These are phyloP conservation scores for Silurus glanis DNA, from an alignment of 2,113 vertebrate genomes.

Conservation along the genomic window DNA sequence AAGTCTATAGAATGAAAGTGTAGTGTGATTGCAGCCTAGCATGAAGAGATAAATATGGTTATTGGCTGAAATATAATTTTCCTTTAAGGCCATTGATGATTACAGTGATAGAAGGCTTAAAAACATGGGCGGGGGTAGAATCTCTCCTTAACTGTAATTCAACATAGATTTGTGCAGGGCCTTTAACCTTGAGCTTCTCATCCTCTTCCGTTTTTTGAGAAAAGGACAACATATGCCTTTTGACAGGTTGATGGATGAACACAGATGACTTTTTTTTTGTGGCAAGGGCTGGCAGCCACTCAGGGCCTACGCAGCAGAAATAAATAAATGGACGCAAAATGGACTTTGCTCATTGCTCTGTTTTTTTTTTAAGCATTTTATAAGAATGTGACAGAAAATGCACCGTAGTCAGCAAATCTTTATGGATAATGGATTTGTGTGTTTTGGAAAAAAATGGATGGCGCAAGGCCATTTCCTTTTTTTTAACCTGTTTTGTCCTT, in stretches of 20 bases:
- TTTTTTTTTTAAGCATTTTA: slow-evolving; percentile 53
- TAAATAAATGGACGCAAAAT: slow-evolving; percentile 70
- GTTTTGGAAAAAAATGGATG: background rate
- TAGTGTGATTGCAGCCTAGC: background rate
- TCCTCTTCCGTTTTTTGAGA: background rate
- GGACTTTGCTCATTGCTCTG: slow-evolving; percentile 58
- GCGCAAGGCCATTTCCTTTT: background rate
- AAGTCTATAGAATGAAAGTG: too few species aligned
- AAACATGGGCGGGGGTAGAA: slow-evolving; percentile 60
- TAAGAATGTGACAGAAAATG: slow-evolving; percentile 6
- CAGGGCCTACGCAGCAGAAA: slow-evolving; percentile 74
- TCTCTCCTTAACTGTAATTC: slow-evolving; percentile 68
- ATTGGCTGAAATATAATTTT: background rate
- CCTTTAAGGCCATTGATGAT: slow-evolving; percentile 53
- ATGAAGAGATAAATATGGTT: background rate
- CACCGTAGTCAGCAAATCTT: slow-evolving; percentile 1
- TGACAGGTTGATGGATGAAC: slow-evolving; percentile 74
- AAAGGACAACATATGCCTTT: slow-evolving; percentile 52
- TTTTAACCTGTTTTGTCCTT: background rate
- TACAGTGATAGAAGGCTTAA: slow-evolving; percentile 65
- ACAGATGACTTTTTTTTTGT: slow-evolving; percentile 65
- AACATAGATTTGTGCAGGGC: slow-evolving; percentile 69
- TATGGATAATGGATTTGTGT: slow-evolving; percentile 1
- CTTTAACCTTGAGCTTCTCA: slow-evolving; percentile 70
- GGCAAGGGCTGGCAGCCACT: slow-evolving; percentile 76